Evolutionary conservation across 2,113 vertebrate genomes (phyloP).

Genomic region (Crotophaga sulcirostris): DNA sequence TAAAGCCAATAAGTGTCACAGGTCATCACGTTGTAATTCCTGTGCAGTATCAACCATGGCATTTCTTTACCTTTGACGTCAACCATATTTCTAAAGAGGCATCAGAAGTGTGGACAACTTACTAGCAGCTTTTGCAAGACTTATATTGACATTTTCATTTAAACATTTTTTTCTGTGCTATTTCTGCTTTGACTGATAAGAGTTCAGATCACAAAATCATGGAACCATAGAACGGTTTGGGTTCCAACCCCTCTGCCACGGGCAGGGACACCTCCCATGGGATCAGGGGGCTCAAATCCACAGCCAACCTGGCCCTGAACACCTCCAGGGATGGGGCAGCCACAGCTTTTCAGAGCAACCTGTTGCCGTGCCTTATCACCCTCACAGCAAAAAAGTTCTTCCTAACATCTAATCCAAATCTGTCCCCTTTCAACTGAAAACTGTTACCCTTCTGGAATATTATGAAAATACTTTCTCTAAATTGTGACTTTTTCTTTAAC

Average conservation of each 20-base stretch:
- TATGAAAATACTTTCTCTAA: neutral
- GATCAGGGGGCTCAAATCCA: too few species aligned
- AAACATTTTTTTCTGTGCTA: neutral
- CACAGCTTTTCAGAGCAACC: too few species aligned
- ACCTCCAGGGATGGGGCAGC: too few species aligned
- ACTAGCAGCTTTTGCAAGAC: neutral
- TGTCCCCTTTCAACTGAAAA: neutral
- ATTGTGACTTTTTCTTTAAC: neutral
- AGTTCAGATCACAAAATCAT: neutral
- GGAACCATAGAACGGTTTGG: too few species aligned
- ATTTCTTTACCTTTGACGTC: neutral
- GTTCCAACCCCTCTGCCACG: too few species aligned
- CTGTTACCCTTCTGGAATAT: neutral
- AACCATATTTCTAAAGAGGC: neutral
- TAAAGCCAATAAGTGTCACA: neutral
- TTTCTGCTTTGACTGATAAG: neutral
- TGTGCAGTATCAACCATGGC: neutral
- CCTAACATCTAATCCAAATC: too few species aligned
- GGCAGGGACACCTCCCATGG: too few species aligned
- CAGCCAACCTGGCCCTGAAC: too few species aligned
- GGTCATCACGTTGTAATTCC: neutral
- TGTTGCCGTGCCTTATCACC: too few species aligned
- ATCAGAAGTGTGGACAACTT: neutral
- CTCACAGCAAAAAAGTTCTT: too few species aligned
- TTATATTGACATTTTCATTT: neutral